Evolutionary conservation across 2,113 vertebrate species (phyloP), one percentile per base, ranked within the genome.

Genomic region (Bombycilla garrulus): DNA sequence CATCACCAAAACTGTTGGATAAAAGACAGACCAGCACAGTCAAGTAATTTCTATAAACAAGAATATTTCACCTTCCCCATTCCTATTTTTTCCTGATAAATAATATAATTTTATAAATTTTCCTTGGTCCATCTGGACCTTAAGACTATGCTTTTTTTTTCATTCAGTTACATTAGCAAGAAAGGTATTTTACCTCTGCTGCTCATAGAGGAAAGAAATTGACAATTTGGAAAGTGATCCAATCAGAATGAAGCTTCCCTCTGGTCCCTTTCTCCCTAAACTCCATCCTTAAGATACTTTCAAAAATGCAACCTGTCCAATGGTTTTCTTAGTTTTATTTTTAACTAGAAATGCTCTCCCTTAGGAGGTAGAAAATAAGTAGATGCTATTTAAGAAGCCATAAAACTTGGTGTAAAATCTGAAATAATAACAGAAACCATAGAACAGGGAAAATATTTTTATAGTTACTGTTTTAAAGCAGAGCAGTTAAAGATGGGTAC

Each of bases 61-160:
- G 19, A 65, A 70, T 15, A 23, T 45, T 57, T 19, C 22, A 35
- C 2, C 11, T 17, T 5, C 3, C 6, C 1, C 0, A 5, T 1
- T 1, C 13, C 1, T 51, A 45, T 47, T 69, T 72, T 85, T 17
- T 10, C 15, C 9, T n/a, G 15, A 42, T 47, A 45, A 83, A 42
- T 28, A 48, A 89, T 54, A 35, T 11, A 1, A 19, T 45, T 65
- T 72, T 19, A 1, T 7, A 58, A 66, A 79, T 38, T 18, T 29
- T 62, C 31, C 28, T 38, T 64, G 14, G n/a, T n/a, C n/a, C n/a
- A 62, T 78, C 33, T 78, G 28, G 11, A 69, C 15, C 23, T 79
- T 74, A 79, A 44, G 38, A 25, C 25, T 28, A 23, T 8, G 5
- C 6, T 11, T 78, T 65, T 73, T 4, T 73, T 86, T 77, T 16